phyloP scores from a whole-genome alignment of 2,113 vertebrate genomes.

The Rissa tridactyla region DNA sequence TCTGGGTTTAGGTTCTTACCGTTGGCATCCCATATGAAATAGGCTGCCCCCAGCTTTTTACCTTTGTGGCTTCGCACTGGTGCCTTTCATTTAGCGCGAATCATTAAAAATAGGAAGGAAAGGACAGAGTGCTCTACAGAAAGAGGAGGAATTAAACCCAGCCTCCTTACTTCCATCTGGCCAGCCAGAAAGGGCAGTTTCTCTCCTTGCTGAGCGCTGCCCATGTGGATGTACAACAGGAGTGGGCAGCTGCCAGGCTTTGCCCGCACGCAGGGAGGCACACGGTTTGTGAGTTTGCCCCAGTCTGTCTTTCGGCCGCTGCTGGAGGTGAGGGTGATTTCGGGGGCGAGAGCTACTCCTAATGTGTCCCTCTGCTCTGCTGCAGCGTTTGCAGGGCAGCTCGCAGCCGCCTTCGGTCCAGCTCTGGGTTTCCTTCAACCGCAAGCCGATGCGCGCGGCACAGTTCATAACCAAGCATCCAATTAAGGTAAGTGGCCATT shows the following conservation, averaged over 20 bases:
- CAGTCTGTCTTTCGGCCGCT: background rate
- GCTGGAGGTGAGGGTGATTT: background rate
- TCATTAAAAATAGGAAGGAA: background rate
- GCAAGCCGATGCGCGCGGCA: conserved; percentile 91
- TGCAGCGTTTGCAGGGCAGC: conserved; percentile 80
- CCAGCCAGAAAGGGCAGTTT: background rate
- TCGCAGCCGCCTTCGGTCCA: conserved; percentile 83
- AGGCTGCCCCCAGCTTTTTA: background rate
- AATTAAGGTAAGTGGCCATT: conserved; percentile 84
- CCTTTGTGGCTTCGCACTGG: rapidly evolving
- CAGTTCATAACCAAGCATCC: conserved; percentile 93
- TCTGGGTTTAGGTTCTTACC: conserved; percentile 38
- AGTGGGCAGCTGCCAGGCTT: background rate
- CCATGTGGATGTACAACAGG: background rate
- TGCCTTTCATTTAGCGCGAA: background rate
- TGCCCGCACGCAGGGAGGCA: no score
- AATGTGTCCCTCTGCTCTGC: background rate
- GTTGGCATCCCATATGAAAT: background rate
- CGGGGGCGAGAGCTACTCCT: background rate
- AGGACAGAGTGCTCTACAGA: background rate
- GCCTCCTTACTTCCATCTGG: background rate
- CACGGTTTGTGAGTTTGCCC: background rate
- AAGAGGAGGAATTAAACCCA: background rate
- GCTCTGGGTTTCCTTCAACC: conserved; percentile 98
- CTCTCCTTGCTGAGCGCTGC: background rate